These are phyloP conservation scores for Pseudorhombus dupliciocellatus DNA, from an alignment of 2,113 vertebrate species.

Conservation along the genomic window DNA sequence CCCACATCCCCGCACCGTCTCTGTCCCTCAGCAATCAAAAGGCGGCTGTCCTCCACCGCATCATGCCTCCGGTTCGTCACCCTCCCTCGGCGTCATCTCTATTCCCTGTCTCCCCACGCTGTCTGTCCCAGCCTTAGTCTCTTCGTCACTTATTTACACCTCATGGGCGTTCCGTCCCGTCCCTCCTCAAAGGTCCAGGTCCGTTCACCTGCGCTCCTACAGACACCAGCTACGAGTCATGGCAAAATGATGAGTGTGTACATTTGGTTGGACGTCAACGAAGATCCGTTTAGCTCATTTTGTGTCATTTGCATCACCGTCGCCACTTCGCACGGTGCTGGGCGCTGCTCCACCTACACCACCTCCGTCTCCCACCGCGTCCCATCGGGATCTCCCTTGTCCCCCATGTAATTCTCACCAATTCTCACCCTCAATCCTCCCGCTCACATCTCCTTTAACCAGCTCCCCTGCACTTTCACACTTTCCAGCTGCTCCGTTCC, in stretches of 20 bases:
- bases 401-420: slow-evolving; percentile 59
- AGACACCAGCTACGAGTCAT: too few relatives aligned
- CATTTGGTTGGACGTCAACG: background rate
- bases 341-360: background rate
- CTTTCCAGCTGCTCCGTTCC: slow-evolving; percentile 25
- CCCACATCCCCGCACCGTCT: too few relatives aligned
- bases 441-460: slow-evolving; percentile 42
- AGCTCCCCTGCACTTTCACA: slow-evolving; percentile 47
- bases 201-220: too few relatives aligned
- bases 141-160: slow-evolving; percentile 64
- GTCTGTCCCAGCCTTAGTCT: slow-evolving; percentile 26
- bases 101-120: slow-evolving; percentile 36
- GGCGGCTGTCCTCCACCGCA: too few relatives aligned
- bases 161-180: background rate
- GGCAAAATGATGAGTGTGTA: background rate
- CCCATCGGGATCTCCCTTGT: slow-evolving; percentile 31
- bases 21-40: too few relatives aligned
- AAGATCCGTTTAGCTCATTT: background rate
- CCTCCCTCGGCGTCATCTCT: slow-evolving; percentile 26
- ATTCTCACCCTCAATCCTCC: slow-evolving; percentile 58
- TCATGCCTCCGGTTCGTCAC: too few relatives aligned
- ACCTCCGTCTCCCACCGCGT: background rate
- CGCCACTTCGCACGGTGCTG: background rate
- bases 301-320: background rate
- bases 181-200: background rate